A percentile compares a stretch with the other conserved stretches of the same genome.
phyloP scores from a whole-genome alignment of 2,797 vertebrate species.

The Malurus splendens region DNA sequence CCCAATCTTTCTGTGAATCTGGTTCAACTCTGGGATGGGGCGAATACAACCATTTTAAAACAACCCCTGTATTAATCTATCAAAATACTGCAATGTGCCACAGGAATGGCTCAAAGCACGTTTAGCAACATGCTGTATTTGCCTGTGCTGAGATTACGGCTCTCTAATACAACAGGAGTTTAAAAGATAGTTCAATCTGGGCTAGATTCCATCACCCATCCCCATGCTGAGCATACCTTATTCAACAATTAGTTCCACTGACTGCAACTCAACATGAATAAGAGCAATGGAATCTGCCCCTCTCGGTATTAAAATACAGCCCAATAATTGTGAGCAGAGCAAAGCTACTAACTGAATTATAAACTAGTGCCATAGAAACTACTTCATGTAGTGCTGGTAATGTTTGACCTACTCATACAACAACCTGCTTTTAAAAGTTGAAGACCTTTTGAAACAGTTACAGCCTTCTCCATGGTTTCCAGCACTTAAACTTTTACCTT shows the following conservation, averaged over 20 bases:
- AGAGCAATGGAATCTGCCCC: background rate
- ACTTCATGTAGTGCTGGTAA: background rate
- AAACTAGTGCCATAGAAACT: background rate
- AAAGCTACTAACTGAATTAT: background rate
- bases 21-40: background rate
- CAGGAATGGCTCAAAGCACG: background rate
- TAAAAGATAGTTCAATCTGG: constrained; percentile 23
- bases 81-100: background rate
- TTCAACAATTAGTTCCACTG: constrained; percentile 48
- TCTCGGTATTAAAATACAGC: background rate
- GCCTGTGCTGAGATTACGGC: background rate
- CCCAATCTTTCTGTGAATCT: background rate
- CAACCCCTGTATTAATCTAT: background rate
- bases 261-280: background rate
- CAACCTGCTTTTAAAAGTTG: background rate
- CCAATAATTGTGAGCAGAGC: background rate
- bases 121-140: background rate
- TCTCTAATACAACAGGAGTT: background rate
- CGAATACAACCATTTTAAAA: background rate
- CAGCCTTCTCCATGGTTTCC: background rate
- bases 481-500: background rate
- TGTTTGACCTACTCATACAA: background rate
- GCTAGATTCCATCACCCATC: constrained; percentile 13
- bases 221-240: constrained; percentile 46
- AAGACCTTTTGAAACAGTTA: background rate